Evolutionary conservation across 2,888 invertebrate genomes (phyloP), one percentile per base, ranked within the genome.

Genomic region (Laspeyria flexula): DNA sequence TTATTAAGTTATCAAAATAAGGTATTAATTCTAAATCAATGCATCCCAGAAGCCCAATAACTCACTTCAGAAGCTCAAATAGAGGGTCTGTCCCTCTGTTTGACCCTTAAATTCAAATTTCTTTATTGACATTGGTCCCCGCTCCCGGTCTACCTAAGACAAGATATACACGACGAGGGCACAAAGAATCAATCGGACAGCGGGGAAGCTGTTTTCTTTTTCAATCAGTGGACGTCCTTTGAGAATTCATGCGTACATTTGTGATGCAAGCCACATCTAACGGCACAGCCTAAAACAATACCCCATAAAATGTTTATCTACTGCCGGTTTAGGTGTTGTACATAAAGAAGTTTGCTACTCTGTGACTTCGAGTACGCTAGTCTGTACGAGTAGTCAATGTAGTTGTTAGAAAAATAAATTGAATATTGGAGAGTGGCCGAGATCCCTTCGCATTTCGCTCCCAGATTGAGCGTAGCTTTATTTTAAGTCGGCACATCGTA

Each of bases 161-260:
- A 80, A 85, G 83, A 85, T 82, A 84, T 77, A 83, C 80, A 71
- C 65, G 73, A 61, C 60, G 74, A 74, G 80, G 80, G 81, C 75
- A 80, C 85, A 82, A 81, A 83, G 85, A 89, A 87, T 89, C 89
- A 88, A 89, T 88, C 85, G 85, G 83, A 85, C 85, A 81, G 77
- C 76, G 86, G 81, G 73, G 81, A 84, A 84, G 80, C 85, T 89
- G 88, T 90, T 90, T 89, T 88, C 87, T 87, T 88, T 90, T 90
- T 86, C 90, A 90, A 90, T 89, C 90, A 90, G 81, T 79, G 79
- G 71, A 74, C 77, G 76, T 86, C 89, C 85, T 85, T 71, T 47
- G 86, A 74, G 87, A 75, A 68, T 75, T 65, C 69, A 55, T 65
- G 66, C 65, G 60, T 74, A 79, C 75, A 82, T 69, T 76, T 77